A percentile compares a stretch with the other conserved stretches of the same genome.
phyloP scores from a whole-genome alignment of 2,888 invertebrate species.

The Amphimallon solstitiale region DNA sequence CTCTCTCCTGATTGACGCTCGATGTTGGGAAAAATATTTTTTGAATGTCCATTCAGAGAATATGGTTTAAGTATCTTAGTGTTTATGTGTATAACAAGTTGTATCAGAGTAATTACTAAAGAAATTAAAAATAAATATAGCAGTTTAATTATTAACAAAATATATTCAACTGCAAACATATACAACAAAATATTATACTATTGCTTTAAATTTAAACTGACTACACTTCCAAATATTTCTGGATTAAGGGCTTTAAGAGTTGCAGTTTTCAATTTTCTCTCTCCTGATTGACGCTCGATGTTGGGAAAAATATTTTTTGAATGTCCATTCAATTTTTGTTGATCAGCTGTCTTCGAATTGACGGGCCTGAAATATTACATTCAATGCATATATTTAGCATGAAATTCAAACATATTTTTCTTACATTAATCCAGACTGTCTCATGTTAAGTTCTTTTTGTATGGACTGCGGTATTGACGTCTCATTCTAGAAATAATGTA shows the following conservation, averaged over 20 bases:
- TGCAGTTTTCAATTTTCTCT: constrained; percentile 12
- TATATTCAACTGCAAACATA: no score
- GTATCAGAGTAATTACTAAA: no score
- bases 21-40: constrained; percentile 7
- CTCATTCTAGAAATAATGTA: constrained; percentile 37
- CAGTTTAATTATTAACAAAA: no score
- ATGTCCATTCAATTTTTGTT: background rate
- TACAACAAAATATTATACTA: background rate
- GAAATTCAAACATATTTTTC: constrained; percentile 11
- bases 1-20: background rate
- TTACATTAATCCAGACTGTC: constrained; percentile 70
- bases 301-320: background rate
- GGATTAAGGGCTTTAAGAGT: constrained; percentile 1
- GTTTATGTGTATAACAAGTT: no score
- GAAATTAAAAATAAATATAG: no score
- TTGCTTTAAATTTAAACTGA: constrained; percentile 17
- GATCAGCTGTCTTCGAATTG: constrained; percentile 29
- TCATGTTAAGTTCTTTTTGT: constrained; percentile 72
- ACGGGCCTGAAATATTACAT: background rate
- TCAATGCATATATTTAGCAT: background rate
- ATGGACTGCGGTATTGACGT: constrained; percentile 71
- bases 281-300: background rate
- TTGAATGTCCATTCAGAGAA: background rate
- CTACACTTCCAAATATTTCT: constrained; percentile 28
- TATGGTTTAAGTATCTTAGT: no score